phyloP scores from a whole-genome alignment of 2,888 invertebrate species.

The Epirrhoe alternata region DNA sequence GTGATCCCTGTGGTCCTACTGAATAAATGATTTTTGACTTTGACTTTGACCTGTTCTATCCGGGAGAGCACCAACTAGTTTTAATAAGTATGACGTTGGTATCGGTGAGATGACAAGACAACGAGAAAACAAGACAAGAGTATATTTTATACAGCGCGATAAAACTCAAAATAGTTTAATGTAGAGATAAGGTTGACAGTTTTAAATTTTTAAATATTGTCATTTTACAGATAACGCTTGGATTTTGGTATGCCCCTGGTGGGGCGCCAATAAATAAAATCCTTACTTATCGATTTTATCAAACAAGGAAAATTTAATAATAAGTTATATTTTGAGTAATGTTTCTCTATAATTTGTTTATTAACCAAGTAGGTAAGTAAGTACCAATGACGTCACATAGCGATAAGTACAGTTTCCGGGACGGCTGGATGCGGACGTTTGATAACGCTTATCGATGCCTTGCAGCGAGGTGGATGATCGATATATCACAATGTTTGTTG shows the following conservation, averaged over 20 bases:
- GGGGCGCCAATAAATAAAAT: not conserved
- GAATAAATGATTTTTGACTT: no score
- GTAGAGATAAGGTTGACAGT: no score
- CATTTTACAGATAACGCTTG: not conserved
- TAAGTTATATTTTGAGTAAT: not conserved
- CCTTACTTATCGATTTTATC: not conserved
- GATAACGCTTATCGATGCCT: conserved; percentile 71
- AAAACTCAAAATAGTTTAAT: no score
- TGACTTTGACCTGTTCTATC: no score
- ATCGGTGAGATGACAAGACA: no score
- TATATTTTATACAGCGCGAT: no score
- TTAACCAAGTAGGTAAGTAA: conserved; percentile 2
- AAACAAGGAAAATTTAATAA: conserved; percentile 10
- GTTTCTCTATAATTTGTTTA: conserved; percentile 19
- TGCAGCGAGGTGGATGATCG: conserved; percentile 73
- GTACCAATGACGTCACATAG: conserved; percentile 18
- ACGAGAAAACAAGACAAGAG: no score
- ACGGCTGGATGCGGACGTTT: conserved; percentile 64
- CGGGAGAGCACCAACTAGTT: no score
- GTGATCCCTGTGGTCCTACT: no score
- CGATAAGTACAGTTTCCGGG: conserved; percentile 62
- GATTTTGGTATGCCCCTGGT: not conserved
- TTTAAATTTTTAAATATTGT: not conserved
- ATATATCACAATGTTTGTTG: conserved; percentile 67
- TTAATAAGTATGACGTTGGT: no score